phyloP scores from a whole-genome alignment of 2,113 vertebrate genomes.

The Sprattus sprattus region DNA sequence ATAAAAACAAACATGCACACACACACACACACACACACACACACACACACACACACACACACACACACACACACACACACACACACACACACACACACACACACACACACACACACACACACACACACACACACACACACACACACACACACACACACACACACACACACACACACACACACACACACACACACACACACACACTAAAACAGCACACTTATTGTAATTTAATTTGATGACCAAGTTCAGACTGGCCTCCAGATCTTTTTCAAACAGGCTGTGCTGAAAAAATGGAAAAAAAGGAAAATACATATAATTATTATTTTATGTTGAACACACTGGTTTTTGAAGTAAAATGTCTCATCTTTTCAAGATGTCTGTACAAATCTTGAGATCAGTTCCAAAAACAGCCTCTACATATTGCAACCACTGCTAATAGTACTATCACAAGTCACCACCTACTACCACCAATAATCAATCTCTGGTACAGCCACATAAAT shows the following conservation, averaged over 20 bases:
- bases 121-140: not conserved
- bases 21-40: not conserved
- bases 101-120: not conserved
- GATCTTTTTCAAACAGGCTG: not conserved
- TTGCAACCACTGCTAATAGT: too few relatives aligned
- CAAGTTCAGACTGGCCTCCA: not conserved
- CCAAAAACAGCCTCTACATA: not conserved
- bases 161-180: conserved; percentile 4
- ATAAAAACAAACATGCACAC: not conserved
- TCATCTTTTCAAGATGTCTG: too few relatives aligned
- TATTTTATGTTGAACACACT: too few relatives aligned
- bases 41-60: not conserved
- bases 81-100: conserved; percentile 1
- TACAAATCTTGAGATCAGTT: not conserved
- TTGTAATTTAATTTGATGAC: not conserved
- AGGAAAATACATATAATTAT: too few relatives aligned
- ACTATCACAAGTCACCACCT: too few relatives aligned
- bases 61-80: not conserved
- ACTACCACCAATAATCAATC: too few relatives aligned
- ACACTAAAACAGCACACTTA: not conserved
- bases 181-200: not conserved
- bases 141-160: not conserved
- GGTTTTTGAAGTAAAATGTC: too few relatives aligned
- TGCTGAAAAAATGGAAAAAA: not conserved
- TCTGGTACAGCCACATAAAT: too few relatives aligned